phyloP scores from a whole-genome alignment of 2,888 invertebrate species.

The Cataglyphis rosenhaueri region DNA sequence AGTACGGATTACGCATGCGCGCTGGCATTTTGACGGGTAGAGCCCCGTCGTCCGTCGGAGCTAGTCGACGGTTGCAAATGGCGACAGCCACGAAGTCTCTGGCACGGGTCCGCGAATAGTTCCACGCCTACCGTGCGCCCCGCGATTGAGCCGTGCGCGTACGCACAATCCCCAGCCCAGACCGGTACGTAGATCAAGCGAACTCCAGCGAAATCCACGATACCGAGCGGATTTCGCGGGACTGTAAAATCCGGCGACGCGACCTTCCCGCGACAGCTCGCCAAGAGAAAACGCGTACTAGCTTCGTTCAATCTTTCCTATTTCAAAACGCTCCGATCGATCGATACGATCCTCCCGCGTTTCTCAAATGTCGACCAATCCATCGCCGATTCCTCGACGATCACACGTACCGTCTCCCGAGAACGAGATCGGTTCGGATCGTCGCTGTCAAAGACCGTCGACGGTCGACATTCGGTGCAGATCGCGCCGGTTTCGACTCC shows the following conservation, averaged over 20 bases:
- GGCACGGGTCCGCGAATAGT: slow-evolving; percentile 82
- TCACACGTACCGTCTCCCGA: not conserved
- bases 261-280: slow-evolving; percentile 3
- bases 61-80: slow-evolving; percentile 84
- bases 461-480: slow-evolving; percentile 59
- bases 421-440: slow-evolving; percentile 28
- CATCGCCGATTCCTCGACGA: not conserved
- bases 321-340: slow-evolving; percentile 46
- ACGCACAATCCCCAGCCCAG: slow-evolving; percentile 72
- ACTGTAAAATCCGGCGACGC: not conserved
- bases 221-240: not conserved
- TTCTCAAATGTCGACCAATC: not conserved
- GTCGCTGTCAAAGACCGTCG: slow-evolving; percentile 69
- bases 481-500: slow-evolving; percentile 62
- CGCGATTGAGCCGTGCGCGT: slow-evolving; percentile 78
- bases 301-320: slow-evolving; percentile 17
- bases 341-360: slow-evolving; percentile 54
- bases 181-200: slow-evolving; percentile 78
- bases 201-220: not conserved
- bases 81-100: slow-evolving; percentile 83
- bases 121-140: slow-evolving; percentile 79
- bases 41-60: slow-evolving; percentile 72
- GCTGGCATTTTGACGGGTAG: slow-evolving; percentile 71
- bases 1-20: slow-evolving; percentile 64
- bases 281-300: slow-evolving; percentile 33